A percentile compares a stretch with the other conserved stretches of the same genome.
These are phyloP conservation scores for Drosophila neonasuta DNA, from an alignment of 2,888 invertebrate genomes.

Conservation along the genomic window DNA sequence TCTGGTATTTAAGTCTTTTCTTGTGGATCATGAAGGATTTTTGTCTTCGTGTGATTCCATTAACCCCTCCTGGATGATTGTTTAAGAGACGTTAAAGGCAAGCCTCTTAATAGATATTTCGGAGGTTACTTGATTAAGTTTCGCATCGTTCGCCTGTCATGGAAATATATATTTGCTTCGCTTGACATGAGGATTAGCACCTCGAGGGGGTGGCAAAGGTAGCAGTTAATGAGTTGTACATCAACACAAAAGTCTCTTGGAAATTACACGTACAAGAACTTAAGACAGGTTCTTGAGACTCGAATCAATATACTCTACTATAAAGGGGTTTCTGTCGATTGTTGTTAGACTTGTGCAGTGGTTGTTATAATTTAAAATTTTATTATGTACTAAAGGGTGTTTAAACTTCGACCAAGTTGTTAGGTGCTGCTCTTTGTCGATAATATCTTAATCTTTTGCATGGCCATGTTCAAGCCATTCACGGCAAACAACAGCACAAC, in stretches of 20 bases:
- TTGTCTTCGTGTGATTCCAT: conserved; percentile 25
- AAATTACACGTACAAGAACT: conserved; percentile 39
- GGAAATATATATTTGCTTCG: conserved; percentile 17
- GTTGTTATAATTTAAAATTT: background rate
- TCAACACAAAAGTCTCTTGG: conserved; percentile 28
- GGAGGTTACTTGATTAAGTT: conserved; percentile 49
- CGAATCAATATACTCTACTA: conserved; percentile 25
- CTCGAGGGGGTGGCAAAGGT: conserved; percentile 3
- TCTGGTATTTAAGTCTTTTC: conserved; percentile 61
- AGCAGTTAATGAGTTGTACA: conserved; percentile 61
- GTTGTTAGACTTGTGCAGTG: background rate
- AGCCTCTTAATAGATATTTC: conserved; percentile 44
- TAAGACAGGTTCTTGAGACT: conserved; percentile 12
- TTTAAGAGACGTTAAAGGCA: conserved; percentile 29
- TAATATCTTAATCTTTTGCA: conserved; percentile 71
- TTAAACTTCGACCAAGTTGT: background rate
- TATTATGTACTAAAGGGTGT: conserved; percentile 10
- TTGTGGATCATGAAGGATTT: conserved; percentile 57
- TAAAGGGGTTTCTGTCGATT: background rate
- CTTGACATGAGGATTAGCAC: conserved; percentile 37
- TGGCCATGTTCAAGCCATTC: conserved; percentile 36
- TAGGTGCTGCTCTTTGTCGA: conserved; percentile 29
- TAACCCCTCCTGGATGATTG: background rate
- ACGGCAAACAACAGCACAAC: conserved; percentile 7
- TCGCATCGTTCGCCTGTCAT: conserved; percentile 23